Base-by-base conservation (phyloP, 2,113 vertebrate genomes). In the Diadophis punctatus region DNA sequence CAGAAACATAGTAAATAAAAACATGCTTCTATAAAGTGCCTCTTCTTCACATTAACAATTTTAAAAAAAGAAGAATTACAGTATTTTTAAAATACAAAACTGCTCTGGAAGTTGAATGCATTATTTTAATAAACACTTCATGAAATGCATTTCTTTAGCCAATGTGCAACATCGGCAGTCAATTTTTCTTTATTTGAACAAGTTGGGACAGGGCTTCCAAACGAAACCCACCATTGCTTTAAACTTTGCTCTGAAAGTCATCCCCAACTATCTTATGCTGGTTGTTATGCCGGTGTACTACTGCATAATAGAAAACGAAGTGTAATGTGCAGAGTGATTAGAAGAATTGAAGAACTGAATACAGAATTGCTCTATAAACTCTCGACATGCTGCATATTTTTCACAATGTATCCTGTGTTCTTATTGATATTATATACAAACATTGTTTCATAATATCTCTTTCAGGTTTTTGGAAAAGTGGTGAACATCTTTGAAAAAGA, bases 401-500 rank as follows among this genome's bases (percentile, higher is more conserved):
- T 49, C 9, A 63, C 18, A 63, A 63, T 63, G 39, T 18, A 14
- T 90, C 5, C 3, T 14, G 46, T 84, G 5, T 22, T 25, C 56
- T 87, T 87, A 55, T 46, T 53, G 85, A 20, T 34, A 34, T 60
- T 48, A 87, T 60, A 20, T 80, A 85, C n/a, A 60, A 88, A 87
- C 30, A n/a, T 8, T 93, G 27, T 30, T 60, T 90, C 1, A 39
- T 90, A 93, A 95, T 95, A n/a, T 92, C 60, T 96, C 97, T 58
- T 96, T 58, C 92, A 99, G 99, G 99, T 99, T 96, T 99, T 99
- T 96, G 97, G 96, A 93, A 98, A 98, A 56, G 99, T 99, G 95
- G 98, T 98, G 97, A 96, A 97, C 94, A 96, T 99, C 97, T 98
- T 99, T 8, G 98, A 99, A 96, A 98, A 97, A 96, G 98, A 99